Evolutionary conservation across 2,113 vertebrate genomes (phyloP).

Genomic region (Leiothrix lutea): DNA sequence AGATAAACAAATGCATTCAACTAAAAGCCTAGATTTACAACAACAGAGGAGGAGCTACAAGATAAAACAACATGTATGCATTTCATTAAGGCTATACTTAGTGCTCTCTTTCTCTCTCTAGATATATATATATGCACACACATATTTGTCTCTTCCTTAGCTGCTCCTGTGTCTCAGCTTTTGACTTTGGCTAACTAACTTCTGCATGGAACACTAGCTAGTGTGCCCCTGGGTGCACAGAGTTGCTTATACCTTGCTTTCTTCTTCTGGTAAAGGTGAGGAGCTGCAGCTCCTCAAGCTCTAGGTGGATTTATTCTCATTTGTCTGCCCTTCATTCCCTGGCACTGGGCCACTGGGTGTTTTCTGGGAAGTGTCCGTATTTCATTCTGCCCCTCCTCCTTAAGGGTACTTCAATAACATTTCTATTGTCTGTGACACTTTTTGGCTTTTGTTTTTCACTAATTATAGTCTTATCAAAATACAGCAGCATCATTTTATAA

Average conservation of each 20-base stretch:
- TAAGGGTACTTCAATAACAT: background rate
- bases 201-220: background rate
- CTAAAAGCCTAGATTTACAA: background rate
- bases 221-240: background rate
- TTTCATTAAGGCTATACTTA: background rate
- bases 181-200: background rate
- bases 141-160: background rate
- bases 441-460: background rate
- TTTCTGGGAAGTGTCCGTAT: background rate
- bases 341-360: background rate
- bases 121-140: too few species aligned
- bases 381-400: background rate
- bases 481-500: background rate
- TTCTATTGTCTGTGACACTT: background rate
- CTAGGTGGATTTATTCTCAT: background rate
- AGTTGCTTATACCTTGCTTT: background rate
- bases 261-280: background rate
- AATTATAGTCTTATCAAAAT: background rate
- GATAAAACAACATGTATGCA: background rate
- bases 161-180: background rate
- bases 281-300: background rate
- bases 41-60: background rate
- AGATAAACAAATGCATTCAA: slow-evolving; percentile 4
- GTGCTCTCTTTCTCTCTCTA: background rate
- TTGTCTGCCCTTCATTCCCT: background rate